Base-by-base conservation (phyloP, 2,888 invertebrate genomes). In the Neuroscelio doddi region DNA sequence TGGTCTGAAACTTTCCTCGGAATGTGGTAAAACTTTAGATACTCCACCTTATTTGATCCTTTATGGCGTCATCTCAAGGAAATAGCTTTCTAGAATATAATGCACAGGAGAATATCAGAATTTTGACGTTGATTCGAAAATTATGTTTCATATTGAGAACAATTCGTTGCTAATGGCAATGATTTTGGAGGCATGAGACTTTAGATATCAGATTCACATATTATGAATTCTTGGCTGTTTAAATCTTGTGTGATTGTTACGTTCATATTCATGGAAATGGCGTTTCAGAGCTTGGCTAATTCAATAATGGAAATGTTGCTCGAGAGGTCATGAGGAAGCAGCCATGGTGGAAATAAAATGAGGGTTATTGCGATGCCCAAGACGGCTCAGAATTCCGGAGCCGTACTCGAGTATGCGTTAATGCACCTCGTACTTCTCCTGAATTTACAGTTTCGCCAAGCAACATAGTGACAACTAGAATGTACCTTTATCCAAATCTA, bases 401-500 rank as follows among this genome's bases (percentile, higher is more conserved):
- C 72, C 47, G 64, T 56, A 69, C 67, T 64, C 68, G 69, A 79
- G 76, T 76, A 80, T 82, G 77, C 76, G 53, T 71, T 80, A 80
- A 80, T 80, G 78, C 74, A 75, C 71, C 79, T 78, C 75, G 77
- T 80, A 80, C 71, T 74, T 79, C 71, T 78, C 62, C 68, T 63
- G 68, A 62, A 69, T 67, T 69, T 61, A 69, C 69, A 68, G 72
- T 68, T 76, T 68, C 73, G 68, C 68, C 67, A 45, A 65, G 49
- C 56, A 62, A 56, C 47, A 41, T 45, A 63, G 71, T 76, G 79
- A 79, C 78, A 69, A 66, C 55, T 52, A 75, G 76, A 80, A 80
- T 76, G 75, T 64, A 67, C 74, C 77, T 76, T 78, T 76, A 78
- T 77, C 75, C 74, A 72, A 80, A 80, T 80, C 80, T 79, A 80